These are phyloP conservation scores for Phymatocera aterrima DNA, from an alignment of 2,888 invertebrate species.

Conservation along the genomic window DNA sequence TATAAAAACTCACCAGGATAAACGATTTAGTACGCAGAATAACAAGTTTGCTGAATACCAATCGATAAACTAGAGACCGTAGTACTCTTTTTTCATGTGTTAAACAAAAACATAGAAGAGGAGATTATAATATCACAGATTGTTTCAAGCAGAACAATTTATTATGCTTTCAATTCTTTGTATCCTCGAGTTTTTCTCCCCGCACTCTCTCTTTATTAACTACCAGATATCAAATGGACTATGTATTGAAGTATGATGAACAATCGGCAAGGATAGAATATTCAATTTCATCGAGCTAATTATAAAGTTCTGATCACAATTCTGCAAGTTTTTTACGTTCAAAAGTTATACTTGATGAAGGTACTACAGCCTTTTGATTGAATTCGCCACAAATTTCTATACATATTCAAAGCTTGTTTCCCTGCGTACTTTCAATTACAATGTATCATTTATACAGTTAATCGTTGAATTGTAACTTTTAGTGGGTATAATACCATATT, in stretches of 20 bases:
- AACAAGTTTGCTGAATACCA: not conserved
- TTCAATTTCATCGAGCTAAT: not conserved
- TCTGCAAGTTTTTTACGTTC: not conserved
- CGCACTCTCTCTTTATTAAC: not conserved
- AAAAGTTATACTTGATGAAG: not conserved
- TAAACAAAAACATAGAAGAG: not conserved
- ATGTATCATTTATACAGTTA: not conserved
- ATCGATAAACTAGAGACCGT: not conserved
- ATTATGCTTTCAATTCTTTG: not conserved
- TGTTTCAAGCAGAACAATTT: not conserved
- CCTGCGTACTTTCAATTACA: not conserved
- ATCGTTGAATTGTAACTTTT: not conserved
- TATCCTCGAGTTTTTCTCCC: not conserved
- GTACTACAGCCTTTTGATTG: not conserved
- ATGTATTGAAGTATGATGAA: not conserved
- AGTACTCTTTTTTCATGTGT: not conserved
- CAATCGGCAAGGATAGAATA: not conserved
- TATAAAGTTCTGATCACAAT: not conserved
- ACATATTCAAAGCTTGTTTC: not conserved
- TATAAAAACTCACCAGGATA: not conserved
- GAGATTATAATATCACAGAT: not conserved
- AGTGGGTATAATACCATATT: conserved; percentile 1
- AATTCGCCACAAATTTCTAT: not conserved
- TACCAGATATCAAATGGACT: not conserved
- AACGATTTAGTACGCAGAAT: not conserved